phyloP scores from a whole-genome alignment of 2,888 invertebrate genomes.

The Agrotis puta region DNA sequence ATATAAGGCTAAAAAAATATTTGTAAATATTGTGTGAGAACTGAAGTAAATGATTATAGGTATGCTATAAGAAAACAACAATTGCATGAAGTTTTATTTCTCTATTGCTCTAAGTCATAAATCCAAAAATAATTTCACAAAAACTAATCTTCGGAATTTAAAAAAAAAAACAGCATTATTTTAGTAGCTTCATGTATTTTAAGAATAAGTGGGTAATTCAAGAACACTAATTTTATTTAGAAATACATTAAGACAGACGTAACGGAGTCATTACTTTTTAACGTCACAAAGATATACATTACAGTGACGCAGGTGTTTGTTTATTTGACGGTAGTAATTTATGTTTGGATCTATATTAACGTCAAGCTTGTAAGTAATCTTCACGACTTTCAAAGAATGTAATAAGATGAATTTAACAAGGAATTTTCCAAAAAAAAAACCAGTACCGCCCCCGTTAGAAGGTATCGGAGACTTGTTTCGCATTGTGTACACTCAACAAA shows the following conservation, averaged over 20 bases:
- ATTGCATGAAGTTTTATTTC: no score
- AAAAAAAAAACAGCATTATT: background rate
- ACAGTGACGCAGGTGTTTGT: constrained; percentile 58
- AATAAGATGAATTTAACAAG: background rate
- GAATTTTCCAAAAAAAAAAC: background rate
- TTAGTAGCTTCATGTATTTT: constrained; percentile 8
- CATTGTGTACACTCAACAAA: no score
- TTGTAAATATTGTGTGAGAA: no score
- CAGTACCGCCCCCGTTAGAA: no score
- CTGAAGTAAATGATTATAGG: no score
- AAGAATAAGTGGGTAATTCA: constrained; percentile 44
- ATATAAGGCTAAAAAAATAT: no score
- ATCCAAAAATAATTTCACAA: background rate
- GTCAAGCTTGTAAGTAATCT: constrained; percentile 21
- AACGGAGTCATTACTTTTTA: constrained; percentile 45
- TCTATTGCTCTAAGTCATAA: no score
- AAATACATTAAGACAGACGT: constrained; percentile 49
- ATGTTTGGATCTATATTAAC: constrained; percentile 37
- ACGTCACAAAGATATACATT: constrained; percentile 58
- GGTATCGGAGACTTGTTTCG: no score
- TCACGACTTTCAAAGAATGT: background rate
- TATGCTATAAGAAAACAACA: no score
- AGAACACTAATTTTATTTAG: constrained; percentile 52
- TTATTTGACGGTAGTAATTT: constrained; percentile 42
- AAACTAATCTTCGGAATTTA: background rate